phyloP scores from a whole-genome alignment of 2,113 vertebrate species.

The Hydrolagus affinis region DNA sequence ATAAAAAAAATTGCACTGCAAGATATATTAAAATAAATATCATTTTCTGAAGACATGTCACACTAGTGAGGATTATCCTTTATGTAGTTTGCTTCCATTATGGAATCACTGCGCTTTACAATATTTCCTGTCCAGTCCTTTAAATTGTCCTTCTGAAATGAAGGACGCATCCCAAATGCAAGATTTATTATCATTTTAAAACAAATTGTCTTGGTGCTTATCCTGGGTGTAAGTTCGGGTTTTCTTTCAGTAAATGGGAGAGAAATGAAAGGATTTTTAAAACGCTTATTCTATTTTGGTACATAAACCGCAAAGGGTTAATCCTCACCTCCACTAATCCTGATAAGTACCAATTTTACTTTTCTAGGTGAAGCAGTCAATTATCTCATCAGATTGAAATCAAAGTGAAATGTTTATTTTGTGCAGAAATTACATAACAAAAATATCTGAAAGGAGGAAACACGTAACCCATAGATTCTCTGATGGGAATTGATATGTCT shows the following conservation, averaged over 20 bases:
- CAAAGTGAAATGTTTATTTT: conserved; percentile 8
- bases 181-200: no score
- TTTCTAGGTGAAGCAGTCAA: background rate
- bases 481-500: background rate
- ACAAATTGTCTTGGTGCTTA: no score
- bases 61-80: no score
- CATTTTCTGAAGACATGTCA: no score
- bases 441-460: conserved; percentile 18
- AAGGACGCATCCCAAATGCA: no score
- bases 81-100: no score
- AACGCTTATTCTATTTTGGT: background rate
- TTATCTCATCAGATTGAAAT: conserved; percentile 16
- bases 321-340: background rate
- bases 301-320: background rate
- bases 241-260: background rate
- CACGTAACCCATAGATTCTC: background rate
- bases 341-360: background rate
- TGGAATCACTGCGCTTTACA: no score
- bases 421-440: background rate
- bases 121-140: no score
- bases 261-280: background rate
- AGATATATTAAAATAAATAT: no score
- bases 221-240: no score
- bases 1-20: no score
- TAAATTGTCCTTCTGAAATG: no score